Base-by-base conservation (phyloP, 1,140 invertebrate species). In the Microplitis demolitor region DNA sequence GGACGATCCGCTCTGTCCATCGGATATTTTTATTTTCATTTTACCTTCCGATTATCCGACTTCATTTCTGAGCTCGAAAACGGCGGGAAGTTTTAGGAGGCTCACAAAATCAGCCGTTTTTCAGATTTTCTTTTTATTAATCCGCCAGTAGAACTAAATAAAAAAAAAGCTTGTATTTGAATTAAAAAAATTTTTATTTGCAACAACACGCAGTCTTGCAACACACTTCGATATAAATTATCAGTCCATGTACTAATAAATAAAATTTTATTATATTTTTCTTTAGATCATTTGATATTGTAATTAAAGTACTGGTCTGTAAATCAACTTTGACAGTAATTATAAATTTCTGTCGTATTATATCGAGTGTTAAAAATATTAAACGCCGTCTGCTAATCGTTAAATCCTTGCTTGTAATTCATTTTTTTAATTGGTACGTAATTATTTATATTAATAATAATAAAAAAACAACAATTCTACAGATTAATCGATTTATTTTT, bases 391-490 rank as follows among this genome's bases (percentile, higher is more conserved):
- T 72, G 74, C 60, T 74, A 35, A 67, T 80, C 14, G 72, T 77
- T 3, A 84, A 80, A 71, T 58, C 80, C 50, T 66, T 84, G 8
- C 81, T 85, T 14, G 37, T 61, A 8, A 34, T 81, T 56, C 79
- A 85, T 64, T 79, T 81, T 54, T 34, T 80, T 1, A 82, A 75
- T 63, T 84, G 83, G 84, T 85, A 69, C 69, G 77, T 79, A 62
- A 1, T 54, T n/a, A 33, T 11, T 61, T 54, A 14, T 54, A 24
- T 37, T n/a, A 72, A 66, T 11, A 62, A 56, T 37, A 31, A 14
- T 31, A 8, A 60, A 60, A 45, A 24, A 14, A 2, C 9, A 51
- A 5, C 24, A 37, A 50, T 5, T 50, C 9, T 0, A n/a, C 37
- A 39, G 54, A 68, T 39, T 39, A 45, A 4, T 13, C 13, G 68